Percentiles rank a stretch among this genome's conserved stretches.
Conservation (phyloP, 2,888 invertebrate genomes). For the Polyommatus icarus region DNA sequence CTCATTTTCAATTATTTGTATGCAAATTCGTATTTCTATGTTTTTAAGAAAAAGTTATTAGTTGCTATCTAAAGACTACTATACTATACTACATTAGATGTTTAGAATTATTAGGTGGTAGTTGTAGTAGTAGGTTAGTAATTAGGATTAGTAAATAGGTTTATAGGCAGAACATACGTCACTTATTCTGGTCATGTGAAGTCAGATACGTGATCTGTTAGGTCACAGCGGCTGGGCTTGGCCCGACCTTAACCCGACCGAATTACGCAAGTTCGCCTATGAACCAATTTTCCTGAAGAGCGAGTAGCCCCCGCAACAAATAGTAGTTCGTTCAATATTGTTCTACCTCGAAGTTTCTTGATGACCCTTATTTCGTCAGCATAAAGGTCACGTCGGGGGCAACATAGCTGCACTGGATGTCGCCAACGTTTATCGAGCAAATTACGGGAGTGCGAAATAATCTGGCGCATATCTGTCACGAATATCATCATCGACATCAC, state of each 20-base stretch:
- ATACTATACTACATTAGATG: too few species aligned
- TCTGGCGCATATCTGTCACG: constrained; percentile 52
- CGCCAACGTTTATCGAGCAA: not conserved
- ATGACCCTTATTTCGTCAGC: not conserved
- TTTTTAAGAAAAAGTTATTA: not conserved
- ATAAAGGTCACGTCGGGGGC: not conserved
- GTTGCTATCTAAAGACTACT: too few species aligned
- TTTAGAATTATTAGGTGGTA: too few species aligned
- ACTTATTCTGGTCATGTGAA: not conserved
- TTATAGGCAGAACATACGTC: not conserved
- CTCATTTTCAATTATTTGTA: not conserved
- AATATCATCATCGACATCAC: constrained; percentile 66
- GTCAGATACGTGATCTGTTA: not conserved
- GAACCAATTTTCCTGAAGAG: not conserved
- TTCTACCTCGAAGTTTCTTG: not conserved
- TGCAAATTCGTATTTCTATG: not conserved
- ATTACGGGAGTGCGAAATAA: constrained; percentile 23
- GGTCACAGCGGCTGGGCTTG: not conserved
- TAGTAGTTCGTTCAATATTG: not conserved
- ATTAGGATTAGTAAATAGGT: not conserved
- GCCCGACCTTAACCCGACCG: not conserved
- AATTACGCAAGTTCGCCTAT: not conserved
- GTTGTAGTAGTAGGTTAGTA: too few species aligned
- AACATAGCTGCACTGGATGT: not conserved
- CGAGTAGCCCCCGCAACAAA: too few species aligned